Percentiles rank a stretch among this genome's conserved stretches.
phyloP scores from a whole-genome alignment of 2,797 vertebrate species.

The Melanogrammus aeglefinus region DNA sequence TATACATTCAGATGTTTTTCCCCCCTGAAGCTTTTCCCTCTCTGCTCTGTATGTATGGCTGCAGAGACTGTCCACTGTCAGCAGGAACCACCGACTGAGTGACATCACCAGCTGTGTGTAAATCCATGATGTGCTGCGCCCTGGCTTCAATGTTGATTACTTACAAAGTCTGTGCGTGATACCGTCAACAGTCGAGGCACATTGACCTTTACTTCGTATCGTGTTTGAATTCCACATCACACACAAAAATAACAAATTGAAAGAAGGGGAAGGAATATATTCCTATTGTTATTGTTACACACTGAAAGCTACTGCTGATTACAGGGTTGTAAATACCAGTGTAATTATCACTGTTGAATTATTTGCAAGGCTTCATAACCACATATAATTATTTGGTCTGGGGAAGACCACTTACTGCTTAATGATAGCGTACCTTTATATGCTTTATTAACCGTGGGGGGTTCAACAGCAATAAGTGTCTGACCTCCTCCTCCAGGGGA shows the following conservation, averaged over 20 bases:
- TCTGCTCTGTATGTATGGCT: neutral
- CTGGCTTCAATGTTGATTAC: neutral
- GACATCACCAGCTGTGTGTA: neutral
- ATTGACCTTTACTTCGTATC: neutral
- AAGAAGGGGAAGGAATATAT: conserved; percentile 7
- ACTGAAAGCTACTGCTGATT: conserved; percentile 18
- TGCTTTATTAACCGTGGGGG: conserved; percentile 8
- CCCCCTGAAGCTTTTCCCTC: too few relatives aligned
- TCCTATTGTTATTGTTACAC: conserved; percentile 7
- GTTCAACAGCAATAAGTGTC: conserved; percentile 8
- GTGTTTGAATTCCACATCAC: conserved; percentile 8
- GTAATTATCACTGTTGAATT: conserved; percentile 48
- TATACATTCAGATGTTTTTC: neutral
- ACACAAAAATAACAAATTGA: conserved; percentile 36
- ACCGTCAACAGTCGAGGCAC: neutral
- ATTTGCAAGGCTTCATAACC: conserved; percentile 53
- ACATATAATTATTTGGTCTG: conserved; percentile 45
- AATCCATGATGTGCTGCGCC: neutral
- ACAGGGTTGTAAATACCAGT: conserved; percentile 35
- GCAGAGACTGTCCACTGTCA: neutral
- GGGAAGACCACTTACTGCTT: conserved; percentile 50
- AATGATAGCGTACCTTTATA: conserved; percentile 29
- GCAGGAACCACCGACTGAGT: neutral
- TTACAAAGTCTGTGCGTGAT: neutral
- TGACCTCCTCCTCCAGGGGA: conserved; percentile 70